These are phyloP conservation scores for Agrochola macilenta DNA, from an alignment of 2,888 invertebrate species.

Conservation along the genomic window DNA sequence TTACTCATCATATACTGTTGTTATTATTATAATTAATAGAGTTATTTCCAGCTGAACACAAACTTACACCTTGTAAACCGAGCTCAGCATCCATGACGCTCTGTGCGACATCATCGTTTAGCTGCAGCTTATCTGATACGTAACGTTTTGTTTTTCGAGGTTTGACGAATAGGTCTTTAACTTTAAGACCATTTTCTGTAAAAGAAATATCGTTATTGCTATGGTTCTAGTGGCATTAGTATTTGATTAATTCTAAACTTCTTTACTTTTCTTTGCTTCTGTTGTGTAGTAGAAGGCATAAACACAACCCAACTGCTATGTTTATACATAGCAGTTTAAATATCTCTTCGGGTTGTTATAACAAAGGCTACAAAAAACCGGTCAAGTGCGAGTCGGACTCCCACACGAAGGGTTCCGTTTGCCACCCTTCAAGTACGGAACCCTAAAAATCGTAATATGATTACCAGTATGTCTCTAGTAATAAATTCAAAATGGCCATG, in stretches of 20 bases:
- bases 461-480: not conserved
- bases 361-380: not conserved
- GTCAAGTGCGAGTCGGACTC: too few species aligned
- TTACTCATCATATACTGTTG: not conserved
- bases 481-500: not conserved
- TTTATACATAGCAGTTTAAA: not conserved
- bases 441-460: not conserved
- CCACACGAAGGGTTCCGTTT: too few species aligned
- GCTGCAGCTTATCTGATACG: constrained; percentile 78
- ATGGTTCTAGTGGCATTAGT: not conserved
- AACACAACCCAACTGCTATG: not conserved
- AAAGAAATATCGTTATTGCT: constrained; percentile 49
- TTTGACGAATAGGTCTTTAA: constrained; percentile 87
- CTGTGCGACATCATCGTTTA: constrained; percentile 79
- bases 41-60: constrained; percentile 43
- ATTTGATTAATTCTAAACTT: not conserved
- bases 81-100: constrained; percentile 86
- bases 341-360: not conserved
- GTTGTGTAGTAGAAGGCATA: not conserved
- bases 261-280: not conserved
- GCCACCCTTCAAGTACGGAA: too few species aligned
- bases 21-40: constrained; percentile 3
- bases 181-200: constrained; percentile 88
- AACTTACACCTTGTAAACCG: constrained; percentile 89
- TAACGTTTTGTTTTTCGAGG: constrained; percentile 83